phyloP scores from a whole-genome alignment of 2,113 vertebrate genomes.

The Clarias magur region DNA sequence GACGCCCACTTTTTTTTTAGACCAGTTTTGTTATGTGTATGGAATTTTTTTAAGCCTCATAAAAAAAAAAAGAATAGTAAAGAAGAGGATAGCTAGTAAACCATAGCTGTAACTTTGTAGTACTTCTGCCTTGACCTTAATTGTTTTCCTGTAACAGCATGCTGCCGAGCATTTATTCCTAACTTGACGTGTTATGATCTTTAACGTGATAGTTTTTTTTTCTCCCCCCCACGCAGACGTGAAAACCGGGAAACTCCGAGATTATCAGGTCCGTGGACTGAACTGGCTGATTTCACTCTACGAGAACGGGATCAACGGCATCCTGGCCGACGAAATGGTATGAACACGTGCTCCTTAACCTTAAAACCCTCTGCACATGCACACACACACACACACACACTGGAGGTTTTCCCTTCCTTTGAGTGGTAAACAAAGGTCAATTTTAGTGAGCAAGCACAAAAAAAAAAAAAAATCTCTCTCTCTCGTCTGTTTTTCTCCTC shows the following conservation, averaged over 20 bases:
- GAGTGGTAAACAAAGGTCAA: neutral
- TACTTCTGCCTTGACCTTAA: neutral
- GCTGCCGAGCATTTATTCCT: neutral
- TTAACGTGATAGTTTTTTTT: neutral
- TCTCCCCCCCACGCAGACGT: slow-evolving; percentile 76
- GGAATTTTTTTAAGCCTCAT: too few relatives aligned
- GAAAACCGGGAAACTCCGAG: slow-evolving; percentile 91
- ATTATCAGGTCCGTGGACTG: slow-evolving; percentile 94
- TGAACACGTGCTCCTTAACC: neutral
- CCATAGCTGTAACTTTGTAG: neutral
- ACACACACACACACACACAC: too few relatives aligned
- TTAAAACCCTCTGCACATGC: neutral
- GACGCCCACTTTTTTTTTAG: too few relatives aligned
- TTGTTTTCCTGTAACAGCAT: neutral
- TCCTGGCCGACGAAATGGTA: slow-evolving; percentile 99
- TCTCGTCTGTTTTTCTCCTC: slow-evolving; percentile 14
- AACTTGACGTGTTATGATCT: neutral
- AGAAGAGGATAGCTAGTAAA: neutral
- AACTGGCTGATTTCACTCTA: slow-evolving; percentile 99
- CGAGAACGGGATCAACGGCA: slow-evolving; percentile 98
- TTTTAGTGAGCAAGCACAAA: neutral
- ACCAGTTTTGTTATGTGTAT: too few relatives aligned
- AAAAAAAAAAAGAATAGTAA: neutral
- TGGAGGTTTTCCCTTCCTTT: neutral
- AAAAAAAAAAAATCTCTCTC: neutral